These are phyloP conservation scores for Xylocampa areola DNA, from an alignment of 2,888 invertebrate genomes.

Conservation along the genomic window DNA sequence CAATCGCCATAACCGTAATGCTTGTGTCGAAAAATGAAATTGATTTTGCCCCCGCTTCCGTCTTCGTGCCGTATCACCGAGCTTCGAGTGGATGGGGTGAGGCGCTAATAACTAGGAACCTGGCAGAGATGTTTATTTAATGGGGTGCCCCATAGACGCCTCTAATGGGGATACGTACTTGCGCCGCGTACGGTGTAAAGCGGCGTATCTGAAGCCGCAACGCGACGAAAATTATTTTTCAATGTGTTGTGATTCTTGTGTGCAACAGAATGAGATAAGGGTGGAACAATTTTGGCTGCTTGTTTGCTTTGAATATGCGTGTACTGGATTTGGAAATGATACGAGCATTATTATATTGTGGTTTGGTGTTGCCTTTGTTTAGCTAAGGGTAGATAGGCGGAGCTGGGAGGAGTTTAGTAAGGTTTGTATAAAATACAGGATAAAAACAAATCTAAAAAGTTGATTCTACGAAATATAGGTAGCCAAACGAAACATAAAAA, in stretches of 20 bases:
- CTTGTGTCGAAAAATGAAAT: conserved; percentile 89
- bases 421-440: too few relatives aligned
- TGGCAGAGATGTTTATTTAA: conserved; percentile 89
- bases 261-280: conserved; percentile 61
- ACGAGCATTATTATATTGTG: too few relatives aligned
- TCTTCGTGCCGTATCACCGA: conserved; percentile 87
- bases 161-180: conserved; percentile 81
- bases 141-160: conserved; percentile 84
- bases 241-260: conserved; percentile 61
- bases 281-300: conserved; percentile 52
- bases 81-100: conserved; percentile 84
- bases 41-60: conserved; percentile 85
- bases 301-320: conserved; percentile 43
- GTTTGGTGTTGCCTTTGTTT: too few relatives aligned
- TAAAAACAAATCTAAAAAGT: too few relatives aligned
- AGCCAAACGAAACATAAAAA: too few relatives aligned
- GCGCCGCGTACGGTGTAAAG: conserved; percentile 55
- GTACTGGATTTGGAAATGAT: conserved; percentile 24
- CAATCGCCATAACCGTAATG: conserved; percentile 82
- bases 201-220: conserved; percentile 57
- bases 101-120: conserved; percentile 86
- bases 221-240: conserved; percentile 67
- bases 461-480: too few relatives aligned
- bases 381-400: too few relatives aligned
- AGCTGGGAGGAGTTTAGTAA: too few relatives aligned